Evolutionary conservation across 1,140 invertebrate species (phyloP).

Genomic region (Lordiphosa clarofinis): DNA sequence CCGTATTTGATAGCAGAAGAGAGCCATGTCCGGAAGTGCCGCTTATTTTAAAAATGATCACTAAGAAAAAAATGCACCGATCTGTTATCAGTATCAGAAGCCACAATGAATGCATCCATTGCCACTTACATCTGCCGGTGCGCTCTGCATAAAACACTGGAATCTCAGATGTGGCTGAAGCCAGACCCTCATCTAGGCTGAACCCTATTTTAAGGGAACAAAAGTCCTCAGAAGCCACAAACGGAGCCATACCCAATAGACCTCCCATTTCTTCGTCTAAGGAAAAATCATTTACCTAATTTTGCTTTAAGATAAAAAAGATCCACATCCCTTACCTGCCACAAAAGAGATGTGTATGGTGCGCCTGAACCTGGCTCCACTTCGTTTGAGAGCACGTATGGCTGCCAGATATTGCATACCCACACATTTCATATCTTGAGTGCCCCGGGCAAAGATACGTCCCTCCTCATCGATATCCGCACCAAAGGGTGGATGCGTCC

Average conservation of each 20-base stretch:
- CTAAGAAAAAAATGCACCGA: no score
- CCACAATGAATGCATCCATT: constrained; percentile 83
- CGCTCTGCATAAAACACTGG: constrained; percentile 89
- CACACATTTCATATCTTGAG: constrained; percentile 91
- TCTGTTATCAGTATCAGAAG: no score
- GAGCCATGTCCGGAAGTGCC: constrained; percentile 96
- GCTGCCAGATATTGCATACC: constrained; percentile 90
- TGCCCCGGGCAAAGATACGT: constrained; percentile 88
- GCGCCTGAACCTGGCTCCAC: constrained; percentile 82
- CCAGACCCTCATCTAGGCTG: constrained; percentile 92
- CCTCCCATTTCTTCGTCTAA: constrained; percentile 96
- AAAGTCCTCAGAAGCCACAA: constrained; percentile 89
- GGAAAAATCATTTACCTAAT: constrained; percentile 23
- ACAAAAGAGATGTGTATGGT: constrained; percentile 91
- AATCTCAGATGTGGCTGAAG: constrained; percentile 85
- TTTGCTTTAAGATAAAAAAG: neutral
- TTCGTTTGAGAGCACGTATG: constrained; percentile 83
- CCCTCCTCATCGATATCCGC: constrained; percentile 87
- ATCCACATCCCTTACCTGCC: constrained; percentile 83
- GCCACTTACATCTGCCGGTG: constrained; percentile 86
- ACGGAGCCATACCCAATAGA: constrained; percentile 89
- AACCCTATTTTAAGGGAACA: constrained; percentile 92
- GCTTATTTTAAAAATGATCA: constrained; percentile 79
- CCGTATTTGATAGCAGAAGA: constrained; percentile 88
- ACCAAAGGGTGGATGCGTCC: constrained; percentile 85